phyloP scores from a whole-genome alignment of 2,113 vertebrate species.

The Oncorhynchus masou region DNA sequence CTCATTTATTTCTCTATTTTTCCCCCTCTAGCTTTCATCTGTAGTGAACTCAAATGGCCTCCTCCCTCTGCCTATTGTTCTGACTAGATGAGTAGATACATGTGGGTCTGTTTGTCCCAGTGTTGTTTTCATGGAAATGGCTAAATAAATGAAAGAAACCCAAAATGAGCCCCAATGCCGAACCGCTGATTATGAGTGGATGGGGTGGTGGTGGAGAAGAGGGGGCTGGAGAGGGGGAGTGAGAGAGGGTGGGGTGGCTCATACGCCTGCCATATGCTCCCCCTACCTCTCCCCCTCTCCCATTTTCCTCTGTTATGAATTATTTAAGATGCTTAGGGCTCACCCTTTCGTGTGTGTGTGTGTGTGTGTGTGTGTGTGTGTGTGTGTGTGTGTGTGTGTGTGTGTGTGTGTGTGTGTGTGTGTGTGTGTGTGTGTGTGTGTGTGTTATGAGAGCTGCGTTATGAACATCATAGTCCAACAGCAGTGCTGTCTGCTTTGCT shows the following conservation, averaged over 20 bases:
- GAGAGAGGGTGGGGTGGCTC: constrained; percentile 19
- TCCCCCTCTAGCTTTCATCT: constrained; percentile 49
- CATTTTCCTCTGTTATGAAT: constrained; percentile 29
- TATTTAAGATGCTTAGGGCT: constrained; percentile 35
- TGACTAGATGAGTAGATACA: constrained; percentile 46
- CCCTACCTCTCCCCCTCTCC: constrained; percentile 15
- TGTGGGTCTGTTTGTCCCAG: constrained; percentile 59
- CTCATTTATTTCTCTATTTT: constrained; percentile 48
- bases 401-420: too few relatives aligned
- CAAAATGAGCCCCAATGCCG: constrained; percentile 46
- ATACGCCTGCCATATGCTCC: constrained; percentile 40
- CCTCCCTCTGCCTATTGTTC: constrained; percentile 56
- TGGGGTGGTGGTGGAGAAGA: constrained; percentile 6
- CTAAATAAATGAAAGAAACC: constrained; percentile 67
- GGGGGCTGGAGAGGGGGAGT: constrained; percentile 5
- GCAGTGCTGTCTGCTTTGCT: not conserved
- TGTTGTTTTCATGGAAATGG: constrained; percentile 55
- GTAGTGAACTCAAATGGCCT: constrained; percentile 44
- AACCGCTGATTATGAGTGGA: constrained; percentile 62
- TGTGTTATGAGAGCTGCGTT: constrained; percentile 7
- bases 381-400: not conserved
- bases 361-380: not conserved
- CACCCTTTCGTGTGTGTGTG: constrained; percentile 20
- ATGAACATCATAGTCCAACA: constrained; percentile 7
- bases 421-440: too few relatives aligned